Base-by-base conservation (phyloP, 2,113 vertebrate species). In the Paradisaea rubra region DNA sequence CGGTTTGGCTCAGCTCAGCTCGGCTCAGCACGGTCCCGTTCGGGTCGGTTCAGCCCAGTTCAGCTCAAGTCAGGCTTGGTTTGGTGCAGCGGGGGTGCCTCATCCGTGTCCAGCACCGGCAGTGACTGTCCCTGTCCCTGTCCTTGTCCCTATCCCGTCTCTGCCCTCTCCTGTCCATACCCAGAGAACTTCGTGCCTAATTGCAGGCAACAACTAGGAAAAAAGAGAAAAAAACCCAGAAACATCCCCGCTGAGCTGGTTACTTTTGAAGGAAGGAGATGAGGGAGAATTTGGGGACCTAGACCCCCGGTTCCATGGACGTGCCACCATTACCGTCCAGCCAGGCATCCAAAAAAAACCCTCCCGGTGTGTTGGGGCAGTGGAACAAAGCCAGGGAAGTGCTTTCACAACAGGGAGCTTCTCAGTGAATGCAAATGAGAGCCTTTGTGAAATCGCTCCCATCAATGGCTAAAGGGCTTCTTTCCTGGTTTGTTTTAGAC, bases 251-350 rank as follows among this genome's bases (percentile, higher is more conserved):
- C 22, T 35, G 33, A 5, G 1, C 66, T 15, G 21, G 27, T 60
- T 31, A 20, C 18, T n/a, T 68, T 11, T 52, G 42, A 1, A 22
- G 42, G 45, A 52, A 42, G 11, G n/a, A 24, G 49, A 16, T 7
- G 44, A 30, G 16, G 45, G 12, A 6, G 15, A 37, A 1, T 14
- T 5, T 4, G 13, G 13, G 25, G 54, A 47, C 47, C 17, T 23
- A 49, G 30, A 42, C 9, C 33, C 21, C 16, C 1, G 4, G 27
- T 42, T 28, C 24, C 21, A 23, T 8, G 42, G 64, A 31, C 8
- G 4, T 18, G 11, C 39, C 5, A 7, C 53, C 3, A 2, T 27
- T 15, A 10, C 41, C 2, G 1, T 2, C 8, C 3, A 2, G 13
- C 12, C 19, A 4, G 50, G 41, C n/a, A 27, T 10, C 63, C 13